phyloP scores from a whole-genome alignment of 1,140 invertebrate species.

The Hylaeus anthracinus region DNA sequence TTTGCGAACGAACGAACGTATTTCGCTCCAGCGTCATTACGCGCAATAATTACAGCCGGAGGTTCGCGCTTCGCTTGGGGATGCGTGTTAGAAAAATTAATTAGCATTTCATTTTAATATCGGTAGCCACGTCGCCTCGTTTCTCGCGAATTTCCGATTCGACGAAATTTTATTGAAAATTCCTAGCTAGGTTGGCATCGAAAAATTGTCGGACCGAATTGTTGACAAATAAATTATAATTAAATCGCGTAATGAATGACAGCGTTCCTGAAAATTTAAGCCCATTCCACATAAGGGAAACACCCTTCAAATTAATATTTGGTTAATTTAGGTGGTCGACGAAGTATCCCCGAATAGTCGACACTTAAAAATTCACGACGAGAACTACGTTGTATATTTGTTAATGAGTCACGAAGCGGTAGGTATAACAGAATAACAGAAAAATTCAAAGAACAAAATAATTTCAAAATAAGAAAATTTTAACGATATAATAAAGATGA shows the following conservation, averaged over 20 bases:
- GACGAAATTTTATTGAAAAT: conserved; percentile 23
- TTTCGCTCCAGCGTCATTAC: conserved; percentile 29
- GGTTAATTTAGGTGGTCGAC: not conserved
- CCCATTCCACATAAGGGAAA: too few relatives aligned
- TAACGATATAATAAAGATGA: too few relatives aligned
- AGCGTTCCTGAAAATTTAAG: too few relatives aligned
- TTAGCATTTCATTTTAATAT: conserved; percentile 41
- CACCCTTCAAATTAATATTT: not conserved
- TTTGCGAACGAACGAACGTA: conserved; percentile 28
- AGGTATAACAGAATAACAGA: too few relatives aligned
- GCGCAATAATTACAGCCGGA: conserved; percentile 9
- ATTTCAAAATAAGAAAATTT: too few relatives aligned
- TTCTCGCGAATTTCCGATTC: too few relatives aligned
- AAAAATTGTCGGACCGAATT: not conserved
- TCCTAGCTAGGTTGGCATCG: not conserved
- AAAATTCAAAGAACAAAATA: too few relatives aligned
- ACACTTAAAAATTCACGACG: conserved; percentile 23
- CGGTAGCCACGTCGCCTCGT: not conserved
- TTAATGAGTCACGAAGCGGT: conserved; percentile 18
- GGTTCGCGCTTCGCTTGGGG: not conserved
- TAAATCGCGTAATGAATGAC: not conserved
- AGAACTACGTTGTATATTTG: conserved; percentile 33
- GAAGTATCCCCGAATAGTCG: not conserved
- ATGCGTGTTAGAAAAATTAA: conserved; percentile 35
- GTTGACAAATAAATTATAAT: conserved; percentile 16